These are phyloP conservation scores for Macrosiphum euphorbiae DNA, from an alignment of 2,888 invertebrate species.

Conservation along the genomic window DNA sequence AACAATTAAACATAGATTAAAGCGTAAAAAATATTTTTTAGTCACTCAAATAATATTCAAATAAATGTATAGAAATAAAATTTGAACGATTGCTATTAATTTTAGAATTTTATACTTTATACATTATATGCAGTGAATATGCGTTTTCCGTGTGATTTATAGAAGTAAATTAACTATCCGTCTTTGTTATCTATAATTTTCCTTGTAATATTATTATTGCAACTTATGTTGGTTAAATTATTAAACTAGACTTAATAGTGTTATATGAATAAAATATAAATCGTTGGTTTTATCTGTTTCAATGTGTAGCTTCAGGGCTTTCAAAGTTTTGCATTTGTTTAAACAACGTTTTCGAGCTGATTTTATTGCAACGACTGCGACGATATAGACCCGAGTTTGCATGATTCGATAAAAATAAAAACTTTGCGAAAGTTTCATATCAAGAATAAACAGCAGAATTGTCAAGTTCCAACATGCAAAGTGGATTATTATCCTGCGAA, in stretches of 20 bases:
- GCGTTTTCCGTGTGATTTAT: not conserved
- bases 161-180: not conserved
- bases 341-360: not conserved
- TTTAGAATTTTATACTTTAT: not conserved
- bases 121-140: not conserved
- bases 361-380: not conserved
- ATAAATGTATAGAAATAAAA: not conserved
- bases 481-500: not conserved
- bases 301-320: constrained; percentile 12
- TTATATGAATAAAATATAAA: not conserved
- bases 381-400: not conserved
- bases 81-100: not conserved
- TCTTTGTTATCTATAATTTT: not conserved
- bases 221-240: not conserved
- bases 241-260: not conserved
- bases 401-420: constrained; percentile 21
- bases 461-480: not conserved
- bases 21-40: not conserved
- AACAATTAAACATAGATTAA: not conserved
- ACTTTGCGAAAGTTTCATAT: not conserved
- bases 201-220: not conserved
- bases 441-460: not conserved
- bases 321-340: not conserved
- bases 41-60: not conserved
- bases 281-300: constrained; percentile 11